Percentiles rank a stretch among this genome's conserved stretches.
phyloP scores from a whole-genome alignment of 2,113 vertebrate genomes.

The Corythornis vintsioides region DNA sequence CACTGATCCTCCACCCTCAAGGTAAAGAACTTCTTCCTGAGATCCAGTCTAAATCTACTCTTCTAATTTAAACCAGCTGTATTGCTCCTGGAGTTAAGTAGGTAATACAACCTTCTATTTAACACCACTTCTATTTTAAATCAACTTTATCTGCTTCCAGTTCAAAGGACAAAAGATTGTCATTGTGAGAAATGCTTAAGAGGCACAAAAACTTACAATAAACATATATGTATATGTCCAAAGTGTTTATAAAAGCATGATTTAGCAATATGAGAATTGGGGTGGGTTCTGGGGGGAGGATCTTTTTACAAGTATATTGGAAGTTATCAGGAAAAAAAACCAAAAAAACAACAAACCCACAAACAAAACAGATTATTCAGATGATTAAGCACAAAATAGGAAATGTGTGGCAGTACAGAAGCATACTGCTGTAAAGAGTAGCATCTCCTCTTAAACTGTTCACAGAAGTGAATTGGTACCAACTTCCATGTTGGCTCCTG shows the following conservation, averaged over 20 bases:
- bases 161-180: not conserved
- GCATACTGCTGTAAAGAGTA: not conserved
- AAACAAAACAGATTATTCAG: not conserved
- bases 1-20: too few relatives aligned
- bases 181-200: not conserved
- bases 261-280: not conserved
- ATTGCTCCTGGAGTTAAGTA: not conserved
- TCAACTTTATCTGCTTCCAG: not conserved
- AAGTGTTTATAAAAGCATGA: not conserved
- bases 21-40: too few relatives aligned
- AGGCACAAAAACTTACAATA: not conserved
- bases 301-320: too few relatives aligned
- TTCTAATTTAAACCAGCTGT: not conserved
- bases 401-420: not conserved
- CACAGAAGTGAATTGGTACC: not conserved
- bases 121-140: not conserved
- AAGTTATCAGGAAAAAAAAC: not conserved
- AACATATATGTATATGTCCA: not conserved
- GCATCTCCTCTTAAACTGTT: not conserved
- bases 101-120: not conserved
- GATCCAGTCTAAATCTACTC: too few relatives aligned
- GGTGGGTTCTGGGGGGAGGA: too few relatives aligned
- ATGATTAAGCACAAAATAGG: too few relatives aligned
- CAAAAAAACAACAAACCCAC: not conserved
- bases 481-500: not conserved